phyloP scores from a whole-genome alignment of 2,888 invertebrate species.

The Heteromurus nitidus region DNA sequence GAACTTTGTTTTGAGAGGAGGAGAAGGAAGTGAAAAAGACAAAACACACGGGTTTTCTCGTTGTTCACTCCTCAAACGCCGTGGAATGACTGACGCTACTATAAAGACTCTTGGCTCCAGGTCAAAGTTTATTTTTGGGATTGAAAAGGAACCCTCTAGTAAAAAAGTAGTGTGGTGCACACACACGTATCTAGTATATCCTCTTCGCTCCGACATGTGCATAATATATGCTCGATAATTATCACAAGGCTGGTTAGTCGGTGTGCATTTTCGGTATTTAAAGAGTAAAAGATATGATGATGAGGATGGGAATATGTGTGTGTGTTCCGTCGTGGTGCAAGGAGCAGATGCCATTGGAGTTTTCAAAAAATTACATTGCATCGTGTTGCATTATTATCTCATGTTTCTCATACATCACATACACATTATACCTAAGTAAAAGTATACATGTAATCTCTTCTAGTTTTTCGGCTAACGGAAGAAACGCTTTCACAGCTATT shows the following conservation, averaged over 20 bases:
- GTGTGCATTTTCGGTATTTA: conserved; percentile 1
- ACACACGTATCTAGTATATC: background rate
- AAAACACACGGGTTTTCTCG: conserved; percentile 51
- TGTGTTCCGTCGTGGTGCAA: conserved; percentile 17
- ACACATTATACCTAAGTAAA: background rate
- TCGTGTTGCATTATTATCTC: conserved; percentile 59
- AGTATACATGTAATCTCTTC: too few species aligned
- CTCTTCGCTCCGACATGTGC: background rate
- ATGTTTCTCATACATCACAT: conserved; percentile 27
- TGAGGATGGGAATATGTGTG: background rate
- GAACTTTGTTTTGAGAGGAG: too few species aligned
- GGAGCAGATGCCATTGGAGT: conserved; percentile 44
- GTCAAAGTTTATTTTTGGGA: conserved; percentile 74
- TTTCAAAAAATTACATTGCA: conserved; percentile 50
- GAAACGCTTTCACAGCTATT: conserved; percentile 36
- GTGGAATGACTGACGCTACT: conserved; percentile 71
- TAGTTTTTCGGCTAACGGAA: conserved; percentile 12
- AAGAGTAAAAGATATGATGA: background rate
- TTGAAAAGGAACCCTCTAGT: conserved; percentile 56
- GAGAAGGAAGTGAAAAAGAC: conserved; percentile 51
- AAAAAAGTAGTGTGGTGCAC: background rate
- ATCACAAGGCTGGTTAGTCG: background rate
- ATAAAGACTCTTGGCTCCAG: conserved; percentile 73
- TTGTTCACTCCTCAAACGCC: conserved; percentile 70
- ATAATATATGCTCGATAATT: too few species aligned